Base-by-base conservation (phyloP, 2,113 vertebrate genomes). In the Anseranas semipalmata region DNA sequence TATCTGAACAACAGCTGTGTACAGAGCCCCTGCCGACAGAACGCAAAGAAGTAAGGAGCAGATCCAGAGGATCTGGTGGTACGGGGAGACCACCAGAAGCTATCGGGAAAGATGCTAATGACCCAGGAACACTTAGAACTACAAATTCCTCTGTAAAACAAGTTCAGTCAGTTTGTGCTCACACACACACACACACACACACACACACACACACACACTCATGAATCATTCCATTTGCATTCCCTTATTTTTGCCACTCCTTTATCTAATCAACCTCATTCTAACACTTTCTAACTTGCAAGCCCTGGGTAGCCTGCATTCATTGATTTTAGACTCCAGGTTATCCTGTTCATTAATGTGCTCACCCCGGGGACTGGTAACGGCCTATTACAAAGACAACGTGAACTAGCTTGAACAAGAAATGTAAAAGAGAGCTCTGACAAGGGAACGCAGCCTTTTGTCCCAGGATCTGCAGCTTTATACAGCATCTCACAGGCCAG, bases 181-280 rank as follows among this genome's bases (percentile, higher is more conserved):
- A 12, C 48, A 50, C 48, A 30, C 9, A 17, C 11, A n/a, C n/a
- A 41, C 41, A 41, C 41, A 19, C 37, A 55, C 20, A 30, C 72
- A 56, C 80, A 53, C 84, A 67, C 27, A 45, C 35, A 70, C n/a
- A 85, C 78, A 60, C 48, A 30, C 9, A 17, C 11, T 43, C 65
- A 25, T 97, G 92, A 95, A 95, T 96, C 95, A 96, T 53, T 58
- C 41, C 74, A 87, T 93, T 92, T 96, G 95, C 93, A 90, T 92
- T 60, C 66, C 78, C 83, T 75, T 63, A 60, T 72, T 94, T 90
- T 94, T 80, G 95, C 84, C 91, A 87, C 96, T 97, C 95, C 94
- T 96, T 97, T 93, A 95, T 84, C 95, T 94, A 85, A 95, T 82
- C 86, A 48, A 25, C 72, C 33, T 74, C 65, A 16, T 52, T 86